Conservation (phyloP, 2,113 vertebrate genomes). For the Clarias magur region DNA sequence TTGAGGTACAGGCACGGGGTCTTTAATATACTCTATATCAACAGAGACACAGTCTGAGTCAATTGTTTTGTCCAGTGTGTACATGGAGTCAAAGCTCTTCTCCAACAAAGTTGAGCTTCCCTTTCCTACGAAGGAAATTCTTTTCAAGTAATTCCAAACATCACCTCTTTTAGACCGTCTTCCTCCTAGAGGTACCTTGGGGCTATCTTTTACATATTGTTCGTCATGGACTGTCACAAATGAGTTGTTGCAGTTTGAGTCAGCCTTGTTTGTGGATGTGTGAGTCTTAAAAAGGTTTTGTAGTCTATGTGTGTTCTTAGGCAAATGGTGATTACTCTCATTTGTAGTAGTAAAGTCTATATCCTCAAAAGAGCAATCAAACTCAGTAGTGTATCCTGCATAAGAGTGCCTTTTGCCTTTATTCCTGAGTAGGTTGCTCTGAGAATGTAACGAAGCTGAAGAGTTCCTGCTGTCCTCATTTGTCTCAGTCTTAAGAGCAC, state of each 20-base stretch:
- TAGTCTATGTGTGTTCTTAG: constrained; percentile 57
- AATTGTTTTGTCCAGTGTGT: constrained; percentile 71
- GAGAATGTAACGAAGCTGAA: constrained; percentile 64
- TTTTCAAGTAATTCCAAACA: constrained; percentile 86
- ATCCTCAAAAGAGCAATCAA: constrained; percentile 85
- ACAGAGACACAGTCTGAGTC: constrained; percentile 77
- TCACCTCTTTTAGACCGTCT: constrained; percentile 76
- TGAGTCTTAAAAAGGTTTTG: constrained; percentile 70
- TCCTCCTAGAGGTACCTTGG: constrained; percentile 64
- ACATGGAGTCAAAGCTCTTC: constrained; percentile 76
- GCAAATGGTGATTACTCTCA: constrained; percentile 69
- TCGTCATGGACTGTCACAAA: constrained; percentile 64
- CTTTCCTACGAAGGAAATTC: constrained; percentile 78
- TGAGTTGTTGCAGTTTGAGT: constrained; percentile 71
- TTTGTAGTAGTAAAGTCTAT: constrained; percentile 71
- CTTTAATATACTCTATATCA: constrained; percentile 73
- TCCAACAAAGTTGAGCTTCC: constrained; percentile 72
- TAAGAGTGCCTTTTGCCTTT: constrained; percentile 84
- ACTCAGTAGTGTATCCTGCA: constrained; percentile 78
- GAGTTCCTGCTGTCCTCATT: constrained; percentile 67
- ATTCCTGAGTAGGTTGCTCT: constrained; percentile 64
- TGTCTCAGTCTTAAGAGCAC: constrained; percentile 64
- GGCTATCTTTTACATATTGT: constrained; percentile 65
- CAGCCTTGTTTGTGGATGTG: constrained; percentile 67
- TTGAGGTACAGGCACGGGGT: constrained; percentile 68